Evolutionary conservation across 1,140 invertebrate genomes (phyloP), one percentile per base, ranked within the genome.

Genomic region (Zelostemma sp.): DNA sequence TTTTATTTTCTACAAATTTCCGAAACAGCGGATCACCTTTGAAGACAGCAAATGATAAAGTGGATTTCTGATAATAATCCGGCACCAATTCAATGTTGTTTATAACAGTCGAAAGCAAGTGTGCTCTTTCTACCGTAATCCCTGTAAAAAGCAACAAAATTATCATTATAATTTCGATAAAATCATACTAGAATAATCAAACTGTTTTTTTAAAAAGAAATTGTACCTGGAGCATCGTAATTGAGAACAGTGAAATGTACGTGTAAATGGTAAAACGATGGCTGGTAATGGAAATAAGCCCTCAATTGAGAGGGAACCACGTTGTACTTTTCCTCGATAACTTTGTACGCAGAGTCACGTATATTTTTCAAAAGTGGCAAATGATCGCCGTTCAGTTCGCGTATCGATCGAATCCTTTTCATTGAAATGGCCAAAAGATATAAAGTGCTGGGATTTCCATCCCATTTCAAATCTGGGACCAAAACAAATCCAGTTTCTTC

Each of bases 201-300:
- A 58, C 35, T 47, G 8, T 6, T 63, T 50, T 53, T 41, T 21
- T 43, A 60, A 49, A 25, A 60, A 35, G 19, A 49, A 74, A 67
- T 47, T 49, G 72, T 86, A 86, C 94, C 94, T 50, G 94, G 93
- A 1, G 93, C 90, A 72, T 96, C 92, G 85, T 92, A 91, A 53
- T 90, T 88, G 0, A 98, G 77, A 61, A 92, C 90, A n/a, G 92
- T 94, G 74, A 98, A 96, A 84, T 99, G 97, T 1, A 99, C 89
- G 79, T 99, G 97, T 6, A 99, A 86, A 85, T 99, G 96, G 86
- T 98, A 98, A 85, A 96, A 99, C 0, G 96, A 96, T 3, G 97
- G 97, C 78, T 97, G 96, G 85, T 99, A 99, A 81, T 99, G 97
- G 1, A 99, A 83, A 83, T 95, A 99, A 61, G 93, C 89, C 45